phyloP scores from a whole-genome alignment of 2,113 vertebrate species.

The Scopus umbretta region DNA sequence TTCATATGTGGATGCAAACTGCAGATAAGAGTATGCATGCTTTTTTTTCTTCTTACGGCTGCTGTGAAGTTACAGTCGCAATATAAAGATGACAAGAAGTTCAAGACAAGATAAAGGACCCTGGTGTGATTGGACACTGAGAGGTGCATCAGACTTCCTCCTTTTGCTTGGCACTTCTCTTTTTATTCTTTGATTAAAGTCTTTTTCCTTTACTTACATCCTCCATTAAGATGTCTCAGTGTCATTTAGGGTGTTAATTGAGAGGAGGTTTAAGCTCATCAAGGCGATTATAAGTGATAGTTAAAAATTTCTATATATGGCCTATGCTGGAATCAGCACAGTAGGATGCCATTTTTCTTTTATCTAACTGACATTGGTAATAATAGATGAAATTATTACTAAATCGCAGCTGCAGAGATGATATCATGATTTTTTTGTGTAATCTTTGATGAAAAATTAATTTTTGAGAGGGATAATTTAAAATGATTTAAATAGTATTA shows the following conservation, averaged over 20 bases:
- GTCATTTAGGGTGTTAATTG: constrained; percentile 96
- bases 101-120: constrained; percentile 28
- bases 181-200: constrained; percentile 79
- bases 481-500: constrained; percentile 87
- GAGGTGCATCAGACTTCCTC: constrained; percentile 36
- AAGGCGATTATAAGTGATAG: constrained; percentile 95
- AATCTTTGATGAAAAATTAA: constrained; percentile 83
- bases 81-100: constrained; percentile 24
- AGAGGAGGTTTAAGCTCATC: constrained; percentile 93
- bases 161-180: constrained; percentile 37
- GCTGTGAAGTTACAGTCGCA: background rate
- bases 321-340: constrained; percentile 84
- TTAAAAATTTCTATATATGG: constrained; percentile 94
- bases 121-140: constrained; percentile 1
- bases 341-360: constrained; percentile 88
- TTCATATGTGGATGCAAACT: background rate
- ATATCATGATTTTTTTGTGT: constrained; percentile 88
- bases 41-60: background rate
- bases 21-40: background rate
- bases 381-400: constrained; percentile 93
- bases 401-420: constrained; percentile 88
- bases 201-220: constrained; percentile 82
- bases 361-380: constrained; percentile 90
- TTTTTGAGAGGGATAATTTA: constrained; percentile 86
- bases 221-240: constrained; percentile 88